These are phyloP conservation scores for Monomorium pharaonis DNA, from an alignment of 1,140 invertebrate genomes.

Conservation along the genomic window DNA sequence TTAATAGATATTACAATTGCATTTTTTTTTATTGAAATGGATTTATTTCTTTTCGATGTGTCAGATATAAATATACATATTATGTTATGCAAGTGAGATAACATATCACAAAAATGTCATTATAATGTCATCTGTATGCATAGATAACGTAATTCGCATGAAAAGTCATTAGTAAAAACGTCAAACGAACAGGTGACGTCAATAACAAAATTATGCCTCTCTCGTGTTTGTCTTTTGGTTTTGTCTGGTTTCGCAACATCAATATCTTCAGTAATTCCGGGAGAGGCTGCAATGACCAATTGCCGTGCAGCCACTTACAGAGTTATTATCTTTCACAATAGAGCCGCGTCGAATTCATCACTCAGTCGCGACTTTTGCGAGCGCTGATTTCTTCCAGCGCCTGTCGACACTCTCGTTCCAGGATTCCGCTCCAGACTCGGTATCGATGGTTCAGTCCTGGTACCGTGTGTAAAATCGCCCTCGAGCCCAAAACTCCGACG, in stretches of 20 bases:
- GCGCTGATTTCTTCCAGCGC: conserved; percentile 26
- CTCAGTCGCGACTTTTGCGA: conserved; percentile 20
- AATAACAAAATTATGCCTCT: neutral
- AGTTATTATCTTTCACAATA: conserved; percentile 18
- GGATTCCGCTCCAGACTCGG: conserved; percentile 89
- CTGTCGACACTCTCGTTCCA: conserved; percentile 74
- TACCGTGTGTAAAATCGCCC: conserved; percentile 91
- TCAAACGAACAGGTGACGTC: neutral
- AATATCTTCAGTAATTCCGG: neutral
- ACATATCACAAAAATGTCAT: conserved; percentile 1
- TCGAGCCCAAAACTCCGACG: conserved; percentile 90
- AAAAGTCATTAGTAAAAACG: neutral
- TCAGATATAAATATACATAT: neutral
- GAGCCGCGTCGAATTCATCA: neutral
- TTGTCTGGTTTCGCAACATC: neutral
- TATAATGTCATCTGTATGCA: neutral
- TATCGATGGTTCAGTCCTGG: conserved; percentile 96
- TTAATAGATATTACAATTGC: neutral
- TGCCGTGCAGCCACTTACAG: neutral
- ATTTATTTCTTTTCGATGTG: conserved; percentile 17
- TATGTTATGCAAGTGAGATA: conserved; percentile 4
- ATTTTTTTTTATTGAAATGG: neutral
- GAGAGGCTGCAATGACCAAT: neutral
- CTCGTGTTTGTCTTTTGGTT: neutral
- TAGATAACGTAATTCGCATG: neutral